Evolutionary conservation across 1,140 invertebrate genomes (phyloP).

Genomic region (Panagrolaimus sp.): DNA sequence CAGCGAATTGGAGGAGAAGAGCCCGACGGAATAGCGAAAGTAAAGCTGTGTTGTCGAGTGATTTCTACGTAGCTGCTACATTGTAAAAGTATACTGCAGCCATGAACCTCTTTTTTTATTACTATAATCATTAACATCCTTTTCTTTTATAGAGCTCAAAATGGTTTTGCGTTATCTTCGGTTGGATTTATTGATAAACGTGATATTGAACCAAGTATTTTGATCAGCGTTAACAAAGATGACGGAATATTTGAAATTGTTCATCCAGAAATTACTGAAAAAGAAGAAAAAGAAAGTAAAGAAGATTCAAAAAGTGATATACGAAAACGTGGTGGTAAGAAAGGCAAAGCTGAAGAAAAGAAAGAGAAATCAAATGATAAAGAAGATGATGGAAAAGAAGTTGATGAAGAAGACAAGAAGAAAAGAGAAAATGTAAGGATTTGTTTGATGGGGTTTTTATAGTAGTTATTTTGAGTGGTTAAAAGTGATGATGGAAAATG

Average conservation of each 20-base stretch:
- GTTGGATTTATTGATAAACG: neutral
- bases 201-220: neutral
- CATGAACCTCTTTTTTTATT: no score
- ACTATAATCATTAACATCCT: neutral
- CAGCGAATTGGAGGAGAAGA: no score
- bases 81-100: no score
- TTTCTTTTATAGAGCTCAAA: neutral
- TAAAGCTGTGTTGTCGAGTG: no score
- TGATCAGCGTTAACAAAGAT: neutral
- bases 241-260: neutral
- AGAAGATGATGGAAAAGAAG: neutral
- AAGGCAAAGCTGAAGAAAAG: neutral
- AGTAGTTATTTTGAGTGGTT: no score
- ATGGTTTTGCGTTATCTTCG: neutral
- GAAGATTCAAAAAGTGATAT: neutral
- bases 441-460: neutral
- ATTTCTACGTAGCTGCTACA: no score
- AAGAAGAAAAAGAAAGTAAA: neutral
- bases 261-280: neutral
- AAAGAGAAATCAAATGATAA: neutral
- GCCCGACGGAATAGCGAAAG: no score
- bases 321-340: slow-evolving; percentile 6
- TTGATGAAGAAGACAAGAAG: neutral
- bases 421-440: neutral
- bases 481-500: no score